Conservation (phyloP, 2,113 vertebrate genomes). For the Colossoma macropomum region DNA sequence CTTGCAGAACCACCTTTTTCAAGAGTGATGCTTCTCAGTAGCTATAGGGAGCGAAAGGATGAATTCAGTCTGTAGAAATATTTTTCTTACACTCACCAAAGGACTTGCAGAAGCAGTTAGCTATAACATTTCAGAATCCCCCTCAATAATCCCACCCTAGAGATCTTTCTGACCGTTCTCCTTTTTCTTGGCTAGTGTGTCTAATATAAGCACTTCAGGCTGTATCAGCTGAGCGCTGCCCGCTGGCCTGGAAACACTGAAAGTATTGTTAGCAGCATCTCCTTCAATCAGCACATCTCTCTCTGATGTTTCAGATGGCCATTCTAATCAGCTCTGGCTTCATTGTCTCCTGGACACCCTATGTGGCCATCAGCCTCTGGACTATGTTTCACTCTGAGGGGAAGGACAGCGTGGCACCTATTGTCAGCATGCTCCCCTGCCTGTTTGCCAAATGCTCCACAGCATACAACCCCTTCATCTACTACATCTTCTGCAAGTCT, state of each 20-base stretch:
- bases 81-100: too few relatives aligned
- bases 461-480: slow-evolving; percentile 81
- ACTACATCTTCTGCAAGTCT: slow-evolving; percentile 78
- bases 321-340: slow-evolving; percentile 80
- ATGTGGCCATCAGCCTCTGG: slow-evolving; percentile 81
- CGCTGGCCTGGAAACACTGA: neutral
- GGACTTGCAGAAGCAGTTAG: too few relatives aligned
- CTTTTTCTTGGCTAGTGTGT: neutral
- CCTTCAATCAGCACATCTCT: neutral
- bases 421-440: slow-evolving; percentile 77
- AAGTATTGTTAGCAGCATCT: neutral
- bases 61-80: too few relatives aligned
- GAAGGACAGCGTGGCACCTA: slow-evolving; percentile 65
- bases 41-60: too few relatives aligned
- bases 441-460: slow-evolving; percentile 84
- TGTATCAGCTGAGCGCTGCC: neutral
- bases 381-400: slow-evolving; percentile 73
- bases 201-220: neutral
- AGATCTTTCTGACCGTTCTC: neutral
- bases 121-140: neutral
- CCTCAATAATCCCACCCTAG: neutral
- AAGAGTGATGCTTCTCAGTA: too few relatives aligned
- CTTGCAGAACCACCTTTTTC: too few relatives aligned
- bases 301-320: slow-evolving; percentile 75
- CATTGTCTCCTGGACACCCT: slow-evolving; percentile 80